Evolutionary conservation across 2,113 vertebrate genomes (phyloP).

Genomic region (Ornithorhynchus anatinus): DNA sequence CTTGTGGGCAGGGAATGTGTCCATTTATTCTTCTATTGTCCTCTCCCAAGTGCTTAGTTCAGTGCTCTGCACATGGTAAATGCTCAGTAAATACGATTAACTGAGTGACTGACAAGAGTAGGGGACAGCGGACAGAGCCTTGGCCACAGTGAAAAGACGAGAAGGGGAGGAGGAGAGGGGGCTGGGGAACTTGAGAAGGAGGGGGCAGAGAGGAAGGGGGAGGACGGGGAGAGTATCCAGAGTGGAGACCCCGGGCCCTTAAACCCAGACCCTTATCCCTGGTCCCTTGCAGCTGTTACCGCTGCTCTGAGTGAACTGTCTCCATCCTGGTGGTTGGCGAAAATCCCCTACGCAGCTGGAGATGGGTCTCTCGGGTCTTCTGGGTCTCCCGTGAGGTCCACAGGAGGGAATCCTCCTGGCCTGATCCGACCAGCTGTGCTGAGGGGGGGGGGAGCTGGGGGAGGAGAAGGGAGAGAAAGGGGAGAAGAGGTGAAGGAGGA

Average conservation of each 20-base stretch:
- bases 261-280: too few relatives aligned
- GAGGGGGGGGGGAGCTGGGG: background rate
- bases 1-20: too few relatives aligned
- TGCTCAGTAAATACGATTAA: background rate
- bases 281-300: too few relatives aligned
- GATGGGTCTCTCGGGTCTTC: too few relatives aligned
- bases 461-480: background rate
- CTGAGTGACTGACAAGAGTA: background rate
- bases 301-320: conserved; percentile 21
- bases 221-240: background rate
- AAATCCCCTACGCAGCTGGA: too few relatives aligned
- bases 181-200: background rate
- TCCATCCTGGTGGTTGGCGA: too few relatives aligned
- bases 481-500: background rate
- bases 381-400: too few relatives aligned
- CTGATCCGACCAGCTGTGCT: too few relatives aligned
- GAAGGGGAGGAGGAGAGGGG: background rate
- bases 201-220: background rate
- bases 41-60: background rate
- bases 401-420: too few relatives aligned
- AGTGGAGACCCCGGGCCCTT: too few relatives aligned
- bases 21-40: too few relatives aligned
- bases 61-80: background rate
- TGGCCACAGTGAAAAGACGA: too few relatives aligned
- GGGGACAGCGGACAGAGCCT: background rate